Base-by-base conservation (phyloP, 1,140 invertebrate genomes). In the Leptinotarsa undecemlineata region DNA sequence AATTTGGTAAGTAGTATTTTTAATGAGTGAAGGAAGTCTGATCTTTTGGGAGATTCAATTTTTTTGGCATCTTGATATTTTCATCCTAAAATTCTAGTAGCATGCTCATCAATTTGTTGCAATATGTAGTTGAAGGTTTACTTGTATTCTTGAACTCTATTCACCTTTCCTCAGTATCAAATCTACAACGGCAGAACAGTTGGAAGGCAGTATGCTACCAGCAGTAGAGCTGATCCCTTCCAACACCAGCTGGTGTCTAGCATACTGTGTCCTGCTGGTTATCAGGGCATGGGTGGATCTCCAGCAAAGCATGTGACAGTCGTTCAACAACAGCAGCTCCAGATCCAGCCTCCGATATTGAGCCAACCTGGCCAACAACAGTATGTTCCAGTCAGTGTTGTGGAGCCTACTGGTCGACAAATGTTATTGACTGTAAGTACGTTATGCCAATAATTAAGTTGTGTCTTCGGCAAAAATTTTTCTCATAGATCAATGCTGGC, bases 231-330 rank as follows among this genome's bases (percentile, higher is more conserved):
- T n/a, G 92, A 94, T 84, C 90, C 91, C 75, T 95, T 96, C 85
- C 92, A 92, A 81, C 94, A 95, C 83, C 94, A 95, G 82, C 86
- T 97, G 77, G 95, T 97, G 15, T 95, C 95, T 6, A 96, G 96
- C 61, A 95, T 98, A 78, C 87, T 96, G n/a, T 96, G 95, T 85
- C 94, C 94, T 79, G 88, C 90, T 33, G 84, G 86, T n/a, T 96
- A 96, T 83, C 95, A 96, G 86, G 92, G 92, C 13, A 91, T 95
- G 88, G 87, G 91, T 73, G 91, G 91, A 73, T 94, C 93, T 78
- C 91, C 92, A 79, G 92, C 95, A 33, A 96, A 97, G 85, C 95
- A 96, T 82, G 91, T 97, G 26, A 94, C 96, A 21, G 95, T 97
- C 48, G 94, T 94, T 72, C 91, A 92, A 79, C 90, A 90, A 79